phyloP scores from a whole-genome alignment of 2,113 vertebrate genomes.

The Microcebus lehilahytsara region DNA sequence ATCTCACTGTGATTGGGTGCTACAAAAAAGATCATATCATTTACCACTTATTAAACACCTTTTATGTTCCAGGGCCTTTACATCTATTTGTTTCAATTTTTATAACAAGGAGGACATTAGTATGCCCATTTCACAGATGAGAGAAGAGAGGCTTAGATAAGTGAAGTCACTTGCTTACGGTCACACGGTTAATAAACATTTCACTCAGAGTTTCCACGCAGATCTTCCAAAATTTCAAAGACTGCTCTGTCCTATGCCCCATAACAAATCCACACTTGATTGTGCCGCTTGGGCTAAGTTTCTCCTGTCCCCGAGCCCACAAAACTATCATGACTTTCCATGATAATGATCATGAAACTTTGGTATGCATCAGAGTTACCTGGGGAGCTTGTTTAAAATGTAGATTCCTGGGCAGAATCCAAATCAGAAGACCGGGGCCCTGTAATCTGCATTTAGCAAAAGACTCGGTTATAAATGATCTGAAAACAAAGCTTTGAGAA shows the following conservation, averaged over 20 bases:
- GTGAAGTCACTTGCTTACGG: background rate
- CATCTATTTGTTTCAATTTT: background rate
- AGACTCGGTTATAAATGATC: conserved; percentile 33
- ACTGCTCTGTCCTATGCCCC: background rate
- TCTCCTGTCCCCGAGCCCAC: background rate
- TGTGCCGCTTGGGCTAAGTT: background rate
- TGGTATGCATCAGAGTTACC: background rate
- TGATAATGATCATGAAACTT: background rate
- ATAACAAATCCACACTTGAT: background rate
- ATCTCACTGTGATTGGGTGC: background rate
- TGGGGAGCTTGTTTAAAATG: background rate
- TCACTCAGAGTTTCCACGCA: background rate
- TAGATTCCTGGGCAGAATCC: background rate
- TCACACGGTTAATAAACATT: background rate
- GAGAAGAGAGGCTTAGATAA: background rate
- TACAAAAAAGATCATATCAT: background rate
- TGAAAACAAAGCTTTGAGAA: conserved; percentile 45
- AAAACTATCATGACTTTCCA: background rate
- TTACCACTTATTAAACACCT: background rate
- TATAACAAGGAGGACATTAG: background rate
- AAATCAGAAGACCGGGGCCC: background rate
- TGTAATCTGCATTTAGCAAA: background rate
- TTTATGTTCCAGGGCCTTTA: background rate
- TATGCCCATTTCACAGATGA: background rate
- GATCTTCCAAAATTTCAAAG: background rate